These are phyloP conservation scores for Sussaba pulchella DNA, from an alignment of 2,888 invertebrate species.

Conservation along the genomic window DNA sequence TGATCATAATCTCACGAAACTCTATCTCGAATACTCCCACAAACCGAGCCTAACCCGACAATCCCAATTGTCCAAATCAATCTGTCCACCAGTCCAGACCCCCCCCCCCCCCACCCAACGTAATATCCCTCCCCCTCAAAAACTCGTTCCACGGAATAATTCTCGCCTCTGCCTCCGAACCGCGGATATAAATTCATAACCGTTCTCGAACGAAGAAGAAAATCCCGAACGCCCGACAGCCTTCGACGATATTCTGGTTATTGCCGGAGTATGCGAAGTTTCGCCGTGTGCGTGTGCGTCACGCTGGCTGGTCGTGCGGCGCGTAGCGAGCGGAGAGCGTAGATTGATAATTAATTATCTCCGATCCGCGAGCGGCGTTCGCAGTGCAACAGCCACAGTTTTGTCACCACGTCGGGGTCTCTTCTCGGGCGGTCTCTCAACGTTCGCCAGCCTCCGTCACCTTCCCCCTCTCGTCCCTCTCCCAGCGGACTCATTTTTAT, in stretches of 20 bases:
- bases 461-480: neutral
- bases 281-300: conserved; percentile 55
- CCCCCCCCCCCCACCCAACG: no score
- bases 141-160: neutral
- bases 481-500: no score
- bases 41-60: no score
- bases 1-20: no score
- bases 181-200: conserved; percentile 7
- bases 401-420: conserved; percentile 59
- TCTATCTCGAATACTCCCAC: no score
- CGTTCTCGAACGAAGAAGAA: neutral
- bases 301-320: conserved; percentile 63
- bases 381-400: conserved; percentile 55
- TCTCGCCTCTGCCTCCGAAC: neutral
- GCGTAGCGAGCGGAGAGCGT: conserved; percentile 42
- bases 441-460: conserved; percentile 1
- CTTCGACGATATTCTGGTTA: conserved; percentile 41
- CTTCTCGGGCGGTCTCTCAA: conserved; percentile 29
- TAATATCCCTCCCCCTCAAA: no score
- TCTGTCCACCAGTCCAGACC: no score
- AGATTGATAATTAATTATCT: conserved; percentile 77
- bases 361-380: conserved; percentile 53
- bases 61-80: no score
- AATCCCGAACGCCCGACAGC: conserved; percentile 24
- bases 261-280: no score